Conservation (phyloP, 2,888 invertebrate species). For the Exephanes ischioxanthus region DNA sequence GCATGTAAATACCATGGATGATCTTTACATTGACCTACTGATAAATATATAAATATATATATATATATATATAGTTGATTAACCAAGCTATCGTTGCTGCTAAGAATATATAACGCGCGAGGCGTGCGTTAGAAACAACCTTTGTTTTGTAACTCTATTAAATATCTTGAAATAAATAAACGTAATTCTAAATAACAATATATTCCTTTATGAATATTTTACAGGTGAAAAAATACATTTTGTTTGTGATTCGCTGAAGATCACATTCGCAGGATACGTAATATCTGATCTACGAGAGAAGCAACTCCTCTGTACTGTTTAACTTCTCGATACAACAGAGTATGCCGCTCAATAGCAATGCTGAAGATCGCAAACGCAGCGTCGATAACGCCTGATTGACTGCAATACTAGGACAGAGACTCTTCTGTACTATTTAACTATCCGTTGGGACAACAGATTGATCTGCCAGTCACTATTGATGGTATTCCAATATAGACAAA, state of each 20-base stretch:
- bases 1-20: constrained; percentile 78
- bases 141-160: constrained; percentile 81
- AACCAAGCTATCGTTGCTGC: constrained; percentile 74
- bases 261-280: neutral
- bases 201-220: constrained; percentile 29
- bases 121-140: constrained; percentile 69
- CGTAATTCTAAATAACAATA: constrained; percentile 70
- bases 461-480: no score
- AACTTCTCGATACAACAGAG: constrained; percentile 9
- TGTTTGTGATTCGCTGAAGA: neutral
- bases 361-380: no score
- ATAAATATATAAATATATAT: constrained; percentile 64
- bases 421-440: no score
- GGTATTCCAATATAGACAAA: neutral
- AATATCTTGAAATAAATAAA: constrained; percentile 80
- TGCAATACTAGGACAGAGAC: no score
- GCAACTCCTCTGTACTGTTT: constrained; percentile 7
- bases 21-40: constrained; percentile 69
- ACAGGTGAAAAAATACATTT: neutral
- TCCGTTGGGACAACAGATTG: no score
- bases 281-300: neutral
- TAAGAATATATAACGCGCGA: constrained; percentile 66
- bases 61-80: constrained; percentile 61
- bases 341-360: neutral
- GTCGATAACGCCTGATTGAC: no score